Evolutionary conservation across 2,888 invertebrate species (phyloP), one percentile per base, ranked within the genome.

Genomic region (Saturnia pavonia): DNA sequence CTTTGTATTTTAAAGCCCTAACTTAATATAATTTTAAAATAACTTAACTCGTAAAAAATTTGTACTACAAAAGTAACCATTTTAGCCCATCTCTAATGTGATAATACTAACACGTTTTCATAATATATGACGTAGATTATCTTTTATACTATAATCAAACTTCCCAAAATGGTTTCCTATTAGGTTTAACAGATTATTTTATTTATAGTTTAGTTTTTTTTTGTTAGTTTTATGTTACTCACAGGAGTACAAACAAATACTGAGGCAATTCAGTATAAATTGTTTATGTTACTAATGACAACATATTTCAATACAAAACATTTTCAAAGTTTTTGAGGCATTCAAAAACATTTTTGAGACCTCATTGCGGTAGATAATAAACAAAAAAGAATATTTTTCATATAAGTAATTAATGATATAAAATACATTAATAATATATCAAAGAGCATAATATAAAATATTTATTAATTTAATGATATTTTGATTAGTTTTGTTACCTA

Each of bases 371-470:
- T 34, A 34, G 6, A 34, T 34, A 34, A 34, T 34, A 34, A 34
- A 43, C 11, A 1, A 8, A 12, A 43, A n/a, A n/a, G n/a, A n/a
- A 19, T 19, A 19, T 19, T 1, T 16, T 51, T 51, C 8, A 51
- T 51, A 51, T 51, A 51, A 25, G 11, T 25, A 11, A 57, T 11
- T 54, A 11, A 22, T 54, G 8, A 9, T 54, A n/a, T 54, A 7
- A 54, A n/a, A n/a, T 11, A 12, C 11, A 54, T 54, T n/a, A n/a
- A n/a, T n/a, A n/a, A n/a, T 54, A 34, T 16, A 63, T 27, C 1
- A 63, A 34, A 63, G 34, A 40, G 65, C 65, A 65, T 65, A 65
- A 65, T 65, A 65, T 65, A 65, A 4, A 8, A 40, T 40, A 40
- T 16, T 54, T 54, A 22, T 12, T 57, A 57, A 25, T 57, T 57